A percentile compares a stretch with the other conserved stretches of the same genome.
phyloP scores from a whole-genome alignment of 1,140 invertebrate genomes.

The Amyelois transitella region DNA sequence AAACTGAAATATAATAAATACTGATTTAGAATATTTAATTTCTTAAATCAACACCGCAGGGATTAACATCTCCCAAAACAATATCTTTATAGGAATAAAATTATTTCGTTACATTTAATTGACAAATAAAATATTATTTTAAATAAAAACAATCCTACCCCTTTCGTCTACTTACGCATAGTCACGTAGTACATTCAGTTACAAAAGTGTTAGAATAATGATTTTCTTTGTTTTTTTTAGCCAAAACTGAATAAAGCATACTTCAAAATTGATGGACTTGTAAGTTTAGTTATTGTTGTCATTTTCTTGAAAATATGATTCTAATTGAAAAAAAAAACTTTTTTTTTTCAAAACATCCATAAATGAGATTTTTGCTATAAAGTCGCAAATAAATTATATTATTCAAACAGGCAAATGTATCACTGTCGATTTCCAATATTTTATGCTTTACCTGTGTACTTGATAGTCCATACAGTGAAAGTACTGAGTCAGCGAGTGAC shows the following conservation, averaged over 20 bases:
- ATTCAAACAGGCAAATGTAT: too few species aligned
- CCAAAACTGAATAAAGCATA: too few species aligned
- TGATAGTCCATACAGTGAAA: constrained; percentile 1
- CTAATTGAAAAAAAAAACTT: too few species aligned
- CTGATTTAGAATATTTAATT: neutral
- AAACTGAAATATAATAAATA: too few species aligned
- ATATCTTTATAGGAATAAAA: constrained; percentile 64
- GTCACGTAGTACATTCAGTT: constrained; percentile 51
- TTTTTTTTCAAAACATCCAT: too few species aligned
- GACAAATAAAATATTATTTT: constrained; percentile 59
- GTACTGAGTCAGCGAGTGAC: constrained; percentile 63
- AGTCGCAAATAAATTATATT: too few species aligned
- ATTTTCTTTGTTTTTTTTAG: neutral
- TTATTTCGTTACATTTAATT: constrained; percentile 60
- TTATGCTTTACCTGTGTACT: too few species aligned
- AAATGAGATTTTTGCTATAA: too few species aligned
- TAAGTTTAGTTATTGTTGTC: neutral
- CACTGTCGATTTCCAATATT: too few species aligned
- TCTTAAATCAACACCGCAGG: constrained; percentile 4
- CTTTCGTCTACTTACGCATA: constrained; percentile 44
- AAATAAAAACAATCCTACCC: constrained; percentile 50
- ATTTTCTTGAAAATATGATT: neutral
- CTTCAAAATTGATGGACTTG: too few species aligned
- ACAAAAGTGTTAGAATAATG: constrained; percentile 16
- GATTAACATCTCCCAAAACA: constrained; percentile 56